phyloP scores from a whole-genome alignment of 1,140 invertebrate genomes.

The Drosophila repletoides region DNA sequence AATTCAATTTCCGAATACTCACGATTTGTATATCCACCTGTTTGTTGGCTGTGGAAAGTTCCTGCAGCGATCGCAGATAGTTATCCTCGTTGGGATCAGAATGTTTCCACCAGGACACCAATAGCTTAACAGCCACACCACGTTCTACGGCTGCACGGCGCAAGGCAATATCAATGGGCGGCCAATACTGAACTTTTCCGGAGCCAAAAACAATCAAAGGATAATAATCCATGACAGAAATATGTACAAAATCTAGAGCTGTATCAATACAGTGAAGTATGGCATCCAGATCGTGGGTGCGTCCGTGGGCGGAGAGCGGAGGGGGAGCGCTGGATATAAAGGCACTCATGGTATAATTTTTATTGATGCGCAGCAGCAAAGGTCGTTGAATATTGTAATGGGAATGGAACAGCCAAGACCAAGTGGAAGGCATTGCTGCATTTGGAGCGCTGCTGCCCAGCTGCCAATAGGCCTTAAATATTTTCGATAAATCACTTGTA shows the following conservation, averaged over 20 bases:
- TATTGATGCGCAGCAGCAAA: conserved; percentile 87
- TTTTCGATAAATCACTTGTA: conserved; percentile 93
- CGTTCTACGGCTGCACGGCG: conserved; percentile 91
- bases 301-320: conserved; percentile 89
- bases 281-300: conserved; percentile 93
- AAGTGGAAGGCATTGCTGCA: conserved; percentile 86
- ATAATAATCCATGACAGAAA: conserved; percentile 98
- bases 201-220: conserved; percentile 89
- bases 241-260: conserved; percentile 93
- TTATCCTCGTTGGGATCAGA: conserved; percentile 88
- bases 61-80: conserved; percentile 91
- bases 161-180: conserved; percentile 94
- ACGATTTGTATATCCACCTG: conserved; percentile 91
- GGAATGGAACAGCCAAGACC: conserved; percentile 91
- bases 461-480: conserved; percentile 97
- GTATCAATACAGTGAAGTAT: conserved; percentile 91
- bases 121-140: conserved; percentile 89
- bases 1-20: too few relatives aligned
- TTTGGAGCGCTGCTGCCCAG: conserved; percentile 87
- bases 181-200: conserved; percentile 89
- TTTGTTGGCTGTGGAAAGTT: conserved; percentile 86
- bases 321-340: conserved; percentile 95
- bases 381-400: conserved; percentile 90
- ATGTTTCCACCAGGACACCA: conserved; percentile 95
- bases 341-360: conserved; percentile 85